A percentile compares a stretch with the other conserved stretches of the same genome.
Conservation (phyloP, 2,113 vertebrate species). For the Austrofundulus limnaeus region DNA sequence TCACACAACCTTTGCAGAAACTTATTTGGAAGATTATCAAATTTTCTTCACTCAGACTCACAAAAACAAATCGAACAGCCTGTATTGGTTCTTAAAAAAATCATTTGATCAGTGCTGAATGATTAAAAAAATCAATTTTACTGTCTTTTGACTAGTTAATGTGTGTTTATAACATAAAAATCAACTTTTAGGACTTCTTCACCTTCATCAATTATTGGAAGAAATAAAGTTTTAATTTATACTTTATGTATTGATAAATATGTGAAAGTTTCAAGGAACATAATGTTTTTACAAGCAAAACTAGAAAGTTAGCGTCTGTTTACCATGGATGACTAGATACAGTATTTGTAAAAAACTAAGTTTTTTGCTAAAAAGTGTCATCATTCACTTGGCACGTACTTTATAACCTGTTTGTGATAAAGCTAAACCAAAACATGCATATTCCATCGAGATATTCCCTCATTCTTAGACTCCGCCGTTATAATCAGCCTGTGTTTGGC, state of each 20-base stretch:
- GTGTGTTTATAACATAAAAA: too few species aligned
- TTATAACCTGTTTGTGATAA: neutral
- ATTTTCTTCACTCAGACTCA: neutral
- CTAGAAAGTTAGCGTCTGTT: too few species aligned
- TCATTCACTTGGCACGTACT: neutral
- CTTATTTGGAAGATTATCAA: neutral
- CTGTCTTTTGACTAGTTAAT: too few species aligned
- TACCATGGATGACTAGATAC: too few species aligned
- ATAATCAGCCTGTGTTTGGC: conserved; percentile 46
- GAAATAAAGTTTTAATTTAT: too few species aligned
- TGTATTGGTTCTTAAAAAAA: neutral
- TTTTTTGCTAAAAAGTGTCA: neutral
- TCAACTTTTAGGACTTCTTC: too few species aligned
- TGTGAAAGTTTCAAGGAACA: too few species aligned
- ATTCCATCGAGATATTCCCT: neutral
- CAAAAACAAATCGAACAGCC: neutral
- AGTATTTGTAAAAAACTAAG: neutral
- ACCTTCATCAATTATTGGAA: too few species aligned
- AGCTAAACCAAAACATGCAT: conserved; percentile 3
- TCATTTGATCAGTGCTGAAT: too few species aligned
- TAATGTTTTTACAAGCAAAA: neutral
- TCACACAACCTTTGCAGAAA: neutral
- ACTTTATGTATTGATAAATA: too few species aligned
- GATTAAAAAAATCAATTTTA: too few species aligned
- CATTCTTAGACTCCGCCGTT: conserved; percentile 19